Conservation (phyloP, 1,140 invertebrate genomes). For the Aphelenchoides besseyi region DNA sequence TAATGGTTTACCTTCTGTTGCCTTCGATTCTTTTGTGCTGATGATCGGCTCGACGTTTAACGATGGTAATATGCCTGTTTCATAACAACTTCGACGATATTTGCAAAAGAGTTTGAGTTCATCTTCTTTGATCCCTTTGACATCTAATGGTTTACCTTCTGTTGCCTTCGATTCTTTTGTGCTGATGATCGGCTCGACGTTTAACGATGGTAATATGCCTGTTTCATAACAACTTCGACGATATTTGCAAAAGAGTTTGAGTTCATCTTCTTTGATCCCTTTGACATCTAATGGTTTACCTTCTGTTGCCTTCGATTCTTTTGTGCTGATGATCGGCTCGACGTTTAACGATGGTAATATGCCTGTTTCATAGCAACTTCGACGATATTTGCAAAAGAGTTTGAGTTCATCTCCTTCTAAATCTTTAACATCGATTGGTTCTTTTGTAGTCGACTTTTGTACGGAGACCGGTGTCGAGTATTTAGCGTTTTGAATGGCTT, state of each 20-base stretch:
- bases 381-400: constrained; percentile 25
- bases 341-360: not conserved
- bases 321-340: not conserved
- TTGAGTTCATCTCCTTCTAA: not conserved
- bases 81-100: constrained; percentile 17
- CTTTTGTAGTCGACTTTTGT: not conserved
- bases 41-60: no score
- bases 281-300: constrained; percentile 10
- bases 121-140: not conserved
- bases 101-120: constrained; percentile 21
- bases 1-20: not conserved
- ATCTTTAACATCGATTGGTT: constrained; percentile 15
- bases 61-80: no score
- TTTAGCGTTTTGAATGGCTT: constrained; percentile 2
- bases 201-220: no score
- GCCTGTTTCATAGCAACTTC: constrained; percentile 21
- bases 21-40: not conserved
- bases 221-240: not conserved
- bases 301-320: not conserved
- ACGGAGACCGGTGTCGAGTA: not conserved
- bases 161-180: not conserved
- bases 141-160: not conserved
- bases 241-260: constrained; percentile 18
- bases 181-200: no score
- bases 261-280: not conserved